Evolutionary conservation across 2,797 vertebrate species (phyloP).

Genomic region (Paedocypris micromegethes): DNA sequence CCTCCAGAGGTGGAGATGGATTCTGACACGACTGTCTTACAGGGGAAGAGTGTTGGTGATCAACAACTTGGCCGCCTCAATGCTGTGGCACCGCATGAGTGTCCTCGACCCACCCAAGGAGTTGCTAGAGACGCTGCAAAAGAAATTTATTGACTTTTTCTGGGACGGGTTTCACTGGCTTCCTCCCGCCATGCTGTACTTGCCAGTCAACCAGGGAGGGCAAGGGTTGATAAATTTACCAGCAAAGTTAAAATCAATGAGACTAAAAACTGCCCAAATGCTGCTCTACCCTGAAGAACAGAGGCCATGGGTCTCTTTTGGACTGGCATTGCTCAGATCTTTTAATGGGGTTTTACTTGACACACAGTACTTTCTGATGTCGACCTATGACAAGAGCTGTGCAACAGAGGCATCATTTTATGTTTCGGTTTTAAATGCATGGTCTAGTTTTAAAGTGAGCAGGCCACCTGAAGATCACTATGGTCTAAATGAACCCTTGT

Average conservation of each 20-base stretch:
- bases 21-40: not conserved
- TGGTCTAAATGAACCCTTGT: too few relatives aligned
- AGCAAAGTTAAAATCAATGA: too few relatives aligned
- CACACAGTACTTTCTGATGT: too few relatives aligned
- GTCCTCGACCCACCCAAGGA: too few relatives aligned
- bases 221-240: not conserved
- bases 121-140: not conserved
- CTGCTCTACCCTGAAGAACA: not conserved
- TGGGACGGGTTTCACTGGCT: not conserved
- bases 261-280: not conserved
- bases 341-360: not conserved
- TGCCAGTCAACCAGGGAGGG: not conserved
- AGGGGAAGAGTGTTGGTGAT: too few relatives aligned
- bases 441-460: too few relatives aligned
- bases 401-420: too few relatives aligned
- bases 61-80: too few relatives aligned
- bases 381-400: too few relatives aligned
- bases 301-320: not conserved
- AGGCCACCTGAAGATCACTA: too few relatives aligned
- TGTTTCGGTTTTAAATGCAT: too few relatives aligned
- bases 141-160: not conserved
- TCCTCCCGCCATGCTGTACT: not conserved
- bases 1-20: not conserved
- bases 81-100: too few relatives aligned
- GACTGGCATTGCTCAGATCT: slow-evolving; percentile 1